Conservation (phyloP, 2,888 invertebrate species). For the Acanthoscelides obtectus region DNA sequence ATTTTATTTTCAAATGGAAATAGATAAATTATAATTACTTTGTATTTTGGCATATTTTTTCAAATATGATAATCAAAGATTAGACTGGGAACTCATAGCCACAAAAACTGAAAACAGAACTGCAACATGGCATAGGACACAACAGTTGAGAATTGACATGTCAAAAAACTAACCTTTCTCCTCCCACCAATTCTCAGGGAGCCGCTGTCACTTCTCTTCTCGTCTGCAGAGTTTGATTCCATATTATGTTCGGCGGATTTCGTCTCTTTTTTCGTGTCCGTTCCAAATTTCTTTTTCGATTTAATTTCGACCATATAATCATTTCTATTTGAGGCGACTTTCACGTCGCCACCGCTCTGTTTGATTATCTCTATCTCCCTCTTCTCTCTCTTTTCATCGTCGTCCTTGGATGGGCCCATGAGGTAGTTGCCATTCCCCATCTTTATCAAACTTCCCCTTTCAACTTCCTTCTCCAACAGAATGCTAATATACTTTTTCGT, state of each 20-base stretch:
- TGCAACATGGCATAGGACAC: not conserved
- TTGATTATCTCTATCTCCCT: slow-evolving; percentile 22
- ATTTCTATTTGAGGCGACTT: slow-evolving; percentile 16
- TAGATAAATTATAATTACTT: not conserved
- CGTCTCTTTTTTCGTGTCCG: not conserved
- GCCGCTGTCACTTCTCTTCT: slow-evolving; percentile 29
- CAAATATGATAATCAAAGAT: not conserved
- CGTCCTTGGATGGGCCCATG: slow-evolving; percentile 54
- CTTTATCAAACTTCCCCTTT: slow-evolving; percentile 62
- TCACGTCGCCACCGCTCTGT: slow-evolving; percentile 18
- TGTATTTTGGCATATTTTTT: not conserved
- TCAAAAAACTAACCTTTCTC: slow-evolving; percentile 48
- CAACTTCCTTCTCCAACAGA: slow-evolving; percentile 66
- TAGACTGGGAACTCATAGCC: not conserved
- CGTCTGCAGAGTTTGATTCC: slow-evolving; percentile 30
- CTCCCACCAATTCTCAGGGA: slow-evolving; percentile 55
- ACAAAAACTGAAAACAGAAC: not conserved
- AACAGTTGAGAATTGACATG: not conserved
- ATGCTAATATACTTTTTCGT: slow-evolving; percentile 59
- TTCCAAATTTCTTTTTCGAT: slow-evolving; percentile 15
- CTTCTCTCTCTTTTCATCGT: slow-evolving; percentile 20
- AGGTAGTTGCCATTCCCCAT: slow-evolving; percentile 66
- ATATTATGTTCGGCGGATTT: slow-evolving; percentile 24
- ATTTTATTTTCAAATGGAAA: not conserved
- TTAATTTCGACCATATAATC: slow-evolving; percentile 18